Percentiles rank a stretch among this genome's conserved stretches.
Conservation (phyloP, 2,797 vertebrate species). For the Acanthis flammea region DNA sequence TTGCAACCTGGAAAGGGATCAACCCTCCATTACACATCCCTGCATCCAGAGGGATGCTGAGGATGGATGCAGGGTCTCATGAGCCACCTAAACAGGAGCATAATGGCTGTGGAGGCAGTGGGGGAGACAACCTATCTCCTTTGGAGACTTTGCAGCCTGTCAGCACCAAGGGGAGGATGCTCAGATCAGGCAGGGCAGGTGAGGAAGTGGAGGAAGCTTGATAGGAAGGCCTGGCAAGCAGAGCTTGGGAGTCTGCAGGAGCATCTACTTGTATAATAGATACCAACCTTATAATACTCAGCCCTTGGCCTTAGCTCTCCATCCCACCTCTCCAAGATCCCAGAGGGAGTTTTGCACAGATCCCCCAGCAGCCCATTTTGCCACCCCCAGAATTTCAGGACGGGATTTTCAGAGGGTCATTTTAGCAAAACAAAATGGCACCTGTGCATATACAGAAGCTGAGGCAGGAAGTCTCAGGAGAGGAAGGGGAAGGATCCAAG, state of each 20-base stretch:
- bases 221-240: neutral
- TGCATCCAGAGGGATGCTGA: neutral
- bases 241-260: neutral
- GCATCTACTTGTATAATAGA: neutral
- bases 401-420: neutral
- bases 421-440: neutral
- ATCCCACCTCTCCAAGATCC: too few species aligned
- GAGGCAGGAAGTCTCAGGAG: neutral
- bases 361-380: neutral
- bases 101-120: rapidly evolving
- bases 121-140: neutral
- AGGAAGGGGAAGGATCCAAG: neutral
- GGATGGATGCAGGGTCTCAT: rapidly evolving
- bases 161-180: neutral
- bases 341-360: neutral
- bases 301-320: rapidly evolving
- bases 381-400: neutral
- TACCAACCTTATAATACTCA: rapidly evolving
- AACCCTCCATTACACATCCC: neutral
- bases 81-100: neutral
- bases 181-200: neutral
- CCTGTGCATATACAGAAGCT: neutral
- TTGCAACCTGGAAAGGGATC: neutral
- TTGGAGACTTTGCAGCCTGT: neutral
- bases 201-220: neutral